A percentile compares a stretch with the other conserved stretches of the same genome.
Evolutionary conservation across 2,797 vertebrate species (phyloP).

Genomic region (Gallinago solitaria): DNA sequence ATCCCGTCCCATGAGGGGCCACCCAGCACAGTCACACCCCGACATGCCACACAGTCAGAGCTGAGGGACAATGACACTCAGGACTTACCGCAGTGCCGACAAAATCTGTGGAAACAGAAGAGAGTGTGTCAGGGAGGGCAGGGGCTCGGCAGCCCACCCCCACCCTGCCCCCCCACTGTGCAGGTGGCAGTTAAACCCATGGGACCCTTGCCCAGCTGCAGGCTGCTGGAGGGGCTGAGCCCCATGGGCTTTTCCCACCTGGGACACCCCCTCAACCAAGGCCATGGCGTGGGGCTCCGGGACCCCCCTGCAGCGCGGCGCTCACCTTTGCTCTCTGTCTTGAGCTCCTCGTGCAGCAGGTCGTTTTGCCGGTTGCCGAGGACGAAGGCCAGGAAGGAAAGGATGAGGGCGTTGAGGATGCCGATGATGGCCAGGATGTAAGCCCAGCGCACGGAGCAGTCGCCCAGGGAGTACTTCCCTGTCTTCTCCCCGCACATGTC

Average conservation of each 20-base stretch:
- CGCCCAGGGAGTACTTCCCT: conserved; percentile 91
- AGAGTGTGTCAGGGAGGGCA: conserved; percentile 38
- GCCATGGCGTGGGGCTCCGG: accelerated
- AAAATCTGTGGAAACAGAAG: conserved; percentile 85
- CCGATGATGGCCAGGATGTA: conserved; percentile 98
- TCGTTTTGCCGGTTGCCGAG: conserved; percentile 95
- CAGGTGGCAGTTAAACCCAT: background rate
- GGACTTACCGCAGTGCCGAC: conserved; percentile 88
- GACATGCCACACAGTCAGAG: background rate
- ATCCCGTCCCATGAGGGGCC: background rate
- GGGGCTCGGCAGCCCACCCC: background rate
- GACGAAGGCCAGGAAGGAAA: conserved; percentile 96
- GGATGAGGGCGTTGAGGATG: conserved; percentile 96
- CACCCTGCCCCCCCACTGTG: background rate
- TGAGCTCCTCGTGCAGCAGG: conserved; percentile 91
- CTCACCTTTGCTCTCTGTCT: conserved; percentile 92
- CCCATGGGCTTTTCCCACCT: background rate
- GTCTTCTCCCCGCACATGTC: conserved; percentile 95
- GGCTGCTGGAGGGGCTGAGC: background rate
- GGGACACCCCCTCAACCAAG: background rate
- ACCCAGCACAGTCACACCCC: background rate
- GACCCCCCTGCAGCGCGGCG: accelerated
- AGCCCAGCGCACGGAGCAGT: conserved; percentile 96
- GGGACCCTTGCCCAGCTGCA: background rate
- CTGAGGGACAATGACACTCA: background rate